Evolutionary conservation across 2,888 invertebrate genomes (phyloP).

Genomic region (Gerris lacustris): DNA sequence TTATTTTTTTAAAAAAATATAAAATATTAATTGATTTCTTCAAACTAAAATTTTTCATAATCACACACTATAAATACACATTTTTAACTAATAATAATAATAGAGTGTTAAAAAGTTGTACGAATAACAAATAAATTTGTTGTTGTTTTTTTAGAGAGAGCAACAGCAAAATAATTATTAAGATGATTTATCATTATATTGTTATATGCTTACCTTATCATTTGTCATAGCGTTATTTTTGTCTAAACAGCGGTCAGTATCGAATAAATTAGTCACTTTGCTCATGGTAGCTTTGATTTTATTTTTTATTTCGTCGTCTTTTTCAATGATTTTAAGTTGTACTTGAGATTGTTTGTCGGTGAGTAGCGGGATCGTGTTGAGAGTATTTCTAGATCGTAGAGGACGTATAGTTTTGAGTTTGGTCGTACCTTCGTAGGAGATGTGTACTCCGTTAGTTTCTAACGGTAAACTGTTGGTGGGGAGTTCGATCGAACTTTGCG

Average conservation of each 20-base stretch:
- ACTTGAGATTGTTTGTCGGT: not conserved
- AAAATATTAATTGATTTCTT: too few species aligned
- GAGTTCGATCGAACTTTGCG: constrained; percentile 32
- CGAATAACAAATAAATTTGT: too few species aligned
- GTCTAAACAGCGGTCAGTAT: constrained; percentile 2
- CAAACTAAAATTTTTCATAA: too few species aligned
- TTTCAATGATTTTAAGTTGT: constrained; percentile 9
- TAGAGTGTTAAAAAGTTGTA: too few species aligned
- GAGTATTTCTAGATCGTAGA: constrained; percentile 14
- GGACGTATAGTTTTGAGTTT: constrained; percentile 63
- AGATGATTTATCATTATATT: too few species aligned
- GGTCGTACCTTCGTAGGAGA: constrained; percentile 67
- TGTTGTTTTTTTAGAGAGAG: too few species aligned
- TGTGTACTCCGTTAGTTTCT: constrained; percentile 61
- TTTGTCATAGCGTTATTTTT: not conserved
- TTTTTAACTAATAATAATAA: too few species aligned
- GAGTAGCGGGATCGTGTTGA: constrained; percentile 9
- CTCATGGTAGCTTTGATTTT: constrained; percentile 25
- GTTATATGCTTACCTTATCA: too few species aligned
- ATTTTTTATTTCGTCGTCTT: constrained; percentile 16
- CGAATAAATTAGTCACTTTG: constrained; percentile 23
- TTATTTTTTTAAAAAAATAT: too few species aligned
- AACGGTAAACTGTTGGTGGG: constrained; percentile 47
- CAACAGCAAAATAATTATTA: too few species aligned
- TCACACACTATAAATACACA: too few species aligned